Evolutionary conservation across 2,113 vertebrate genomes (phyloP), one percentile per base, ranked within the genome.

Genomic region (Madoqua kirkii): DNA sequence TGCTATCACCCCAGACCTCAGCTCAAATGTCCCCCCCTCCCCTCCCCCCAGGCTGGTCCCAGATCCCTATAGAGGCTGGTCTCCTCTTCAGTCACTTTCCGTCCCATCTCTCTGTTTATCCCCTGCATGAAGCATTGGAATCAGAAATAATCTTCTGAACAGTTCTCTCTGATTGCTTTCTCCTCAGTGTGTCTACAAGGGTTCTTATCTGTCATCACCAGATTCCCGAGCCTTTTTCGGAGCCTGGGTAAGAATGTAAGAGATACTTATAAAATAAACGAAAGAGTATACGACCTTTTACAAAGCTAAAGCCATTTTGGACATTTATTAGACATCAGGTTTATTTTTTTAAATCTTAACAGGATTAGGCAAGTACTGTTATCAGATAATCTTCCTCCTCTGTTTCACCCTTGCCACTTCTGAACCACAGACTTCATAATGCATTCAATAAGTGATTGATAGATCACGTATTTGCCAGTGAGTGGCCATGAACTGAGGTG

Each of bases 81-180:
- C 82, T 45, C 33, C 29, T 60, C 23, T 62, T 17, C 13, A 6
- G 31, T 45, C 83, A 11, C 16, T 1, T 31, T 82, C 88, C 8
- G 0, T 5, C 43, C 27, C 83, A 71, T 57, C 43, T 43, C 55
- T 59, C 57, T 10, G 50, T 60, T 62, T 45, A 84, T 59, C 48
- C 33, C 48, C 48, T 19, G 3, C 48, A 4, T 0, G 19, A 36
- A 59, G 52, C 43, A 17, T 0, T 60, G 54, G 48, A 21, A 3
- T 86, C 79, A 33, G 64, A 57, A 50, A 40, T 40, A 15, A 48
- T 23, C 57, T 57, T 83, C 14, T 23, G 78, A 54, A 17, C 2
- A n/a, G 52, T 16, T 55, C 55, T 16, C 31, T n/a, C 6, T 40
- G n/a, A 33, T 4, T 40, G 48, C 50, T 33, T 81, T 36, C 45